A percentile compares a stretch with the other conserved stretches of the same genome.
These are phyloP conservation scores for Helarctos malayanus DNA, from an alignment of 2,797 vertebrate species.

Conservation along the genomic window DNA sequence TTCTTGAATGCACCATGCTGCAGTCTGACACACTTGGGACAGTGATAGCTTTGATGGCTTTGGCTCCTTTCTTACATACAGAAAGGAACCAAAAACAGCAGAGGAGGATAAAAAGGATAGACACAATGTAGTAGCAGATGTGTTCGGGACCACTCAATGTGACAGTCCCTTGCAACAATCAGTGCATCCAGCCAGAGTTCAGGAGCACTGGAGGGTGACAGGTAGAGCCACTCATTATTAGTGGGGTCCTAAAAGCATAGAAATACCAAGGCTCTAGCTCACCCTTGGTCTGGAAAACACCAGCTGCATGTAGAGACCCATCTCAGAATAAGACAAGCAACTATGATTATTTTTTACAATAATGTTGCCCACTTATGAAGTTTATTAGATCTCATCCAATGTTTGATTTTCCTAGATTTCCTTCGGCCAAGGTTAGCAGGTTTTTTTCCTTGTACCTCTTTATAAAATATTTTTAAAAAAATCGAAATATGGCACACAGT, in stretches of 20 bases:
- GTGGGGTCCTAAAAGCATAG: not conserved
- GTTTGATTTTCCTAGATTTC: conserved; percentile 48
- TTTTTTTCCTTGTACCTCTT: not conserved
- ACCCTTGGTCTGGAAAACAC: not conserved
- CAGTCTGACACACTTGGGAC: not conserved
- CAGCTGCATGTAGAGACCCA: not conserved
- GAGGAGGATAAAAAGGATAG: not conserved
- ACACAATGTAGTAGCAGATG: not conserved
- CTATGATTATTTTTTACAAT: not conserved
- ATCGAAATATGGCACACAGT: not conserved
- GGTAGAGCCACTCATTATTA: not conserved
- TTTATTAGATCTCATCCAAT: not conserved
- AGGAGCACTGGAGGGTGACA: not conserved
- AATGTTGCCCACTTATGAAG: not conserved
- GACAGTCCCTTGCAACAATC: not conserved
- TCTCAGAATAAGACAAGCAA: not conserved
- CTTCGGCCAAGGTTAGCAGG: not conserved
- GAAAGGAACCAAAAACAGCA: conserved; percentile 25
- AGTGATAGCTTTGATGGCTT: not conserved
- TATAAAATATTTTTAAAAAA: not conserved
- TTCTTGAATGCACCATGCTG: not conserved
- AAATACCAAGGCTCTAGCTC: not conserved
- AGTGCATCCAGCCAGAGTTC: not conserved
- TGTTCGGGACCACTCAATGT: not conserved
- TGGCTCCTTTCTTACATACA: not conserved